phyloP scores from a whole-genome alignment of 2,113 vertebrate genomes.

The Cryptomyrus ogoouensis region DNA sequence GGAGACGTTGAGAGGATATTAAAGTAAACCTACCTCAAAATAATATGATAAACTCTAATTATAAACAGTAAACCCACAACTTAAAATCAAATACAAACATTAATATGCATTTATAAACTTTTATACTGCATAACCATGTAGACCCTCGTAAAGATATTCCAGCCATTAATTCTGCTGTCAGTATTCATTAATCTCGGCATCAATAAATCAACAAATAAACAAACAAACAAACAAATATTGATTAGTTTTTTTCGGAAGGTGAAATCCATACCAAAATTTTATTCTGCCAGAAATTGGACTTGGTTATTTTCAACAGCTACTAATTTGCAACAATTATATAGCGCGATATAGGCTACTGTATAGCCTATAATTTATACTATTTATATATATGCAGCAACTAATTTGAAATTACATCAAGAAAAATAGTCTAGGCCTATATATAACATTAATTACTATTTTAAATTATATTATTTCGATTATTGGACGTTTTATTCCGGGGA shows the following conservation, averaged over 20 bases:
- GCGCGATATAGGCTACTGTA: not conserved
- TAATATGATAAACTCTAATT: not conserved
- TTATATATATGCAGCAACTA: not conserved
- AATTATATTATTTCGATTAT: not conserved
- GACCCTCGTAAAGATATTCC: not conserved
- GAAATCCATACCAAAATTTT: not conserved
- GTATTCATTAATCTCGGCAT: not conserved
- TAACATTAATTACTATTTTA: not conserved
- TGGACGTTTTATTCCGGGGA: not conserved
- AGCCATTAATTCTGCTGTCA: not conserved
- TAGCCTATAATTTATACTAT: not conserved
- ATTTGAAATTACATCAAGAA: not conserved
- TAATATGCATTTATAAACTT: not conserved
- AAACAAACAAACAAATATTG: not conserved
- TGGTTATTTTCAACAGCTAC: not conserved
- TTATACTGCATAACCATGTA: not conserved
- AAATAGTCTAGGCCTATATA: not conserved
- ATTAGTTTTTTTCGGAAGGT: not conserved
- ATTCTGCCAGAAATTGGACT: not conserved
- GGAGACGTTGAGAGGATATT: not conserved
- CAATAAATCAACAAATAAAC: not conserved
- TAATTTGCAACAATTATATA: not conserved
- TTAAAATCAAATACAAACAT: not conserved
- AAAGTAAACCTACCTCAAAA: not conserved
- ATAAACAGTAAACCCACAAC: not conserved